Percentiles rank a stretch among this genome's conserved stretches.
Evolutionary conservation across 2,888 invertebrate genomes (phyloP).

Genomic region (Pelosia muscerda): DNA sequence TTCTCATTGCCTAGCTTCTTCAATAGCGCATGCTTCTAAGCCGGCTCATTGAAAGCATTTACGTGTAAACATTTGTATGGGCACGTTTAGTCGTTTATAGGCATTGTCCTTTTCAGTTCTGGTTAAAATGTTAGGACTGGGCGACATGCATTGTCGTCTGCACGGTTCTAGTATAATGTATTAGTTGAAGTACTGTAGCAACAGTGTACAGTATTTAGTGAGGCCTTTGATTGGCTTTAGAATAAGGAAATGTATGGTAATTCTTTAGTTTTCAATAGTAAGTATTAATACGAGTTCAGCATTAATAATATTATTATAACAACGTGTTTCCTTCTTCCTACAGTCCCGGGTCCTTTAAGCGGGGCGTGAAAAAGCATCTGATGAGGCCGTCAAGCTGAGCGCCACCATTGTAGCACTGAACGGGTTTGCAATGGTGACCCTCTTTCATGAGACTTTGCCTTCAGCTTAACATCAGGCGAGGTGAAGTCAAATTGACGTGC

Average conservation of each 20-base stretch:
- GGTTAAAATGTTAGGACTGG: slow-evolving; percentile 19
- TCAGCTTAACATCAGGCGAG: too few species aligned
- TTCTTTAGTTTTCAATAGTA: too few species aligned
- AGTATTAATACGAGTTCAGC: too few species aligned
- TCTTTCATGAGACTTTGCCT: too few species aligned
- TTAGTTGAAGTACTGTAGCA: not conserved
- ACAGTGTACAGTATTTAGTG: not conserved
- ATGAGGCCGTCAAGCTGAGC: too few species aligned
- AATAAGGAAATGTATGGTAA: not conserved
- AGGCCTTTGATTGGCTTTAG: not conserved
- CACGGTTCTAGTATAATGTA: not conserved
- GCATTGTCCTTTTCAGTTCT: slow-evolving; percentile 29
- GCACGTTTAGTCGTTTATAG: slow-evolving; percentile 13
- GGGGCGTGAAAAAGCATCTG: too few species aligned
- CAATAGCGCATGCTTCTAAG: not conserved
- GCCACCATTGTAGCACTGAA: too few species aligned
- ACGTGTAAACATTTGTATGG: slow-evolving; percentile 19
- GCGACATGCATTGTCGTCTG: not conserved
- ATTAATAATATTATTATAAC: too few species aligned
- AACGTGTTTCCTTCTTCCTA: too few species aligned
- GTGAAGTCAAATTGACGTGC: too few species aligned
- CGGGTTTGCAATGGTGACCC: too few species aligned
- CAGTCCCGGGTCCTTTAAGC: too few species aligned
- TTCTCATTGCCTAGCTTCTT: not conserved
- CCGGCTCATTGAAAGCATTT: slow-evolving; percentile 9